Evolutionary conservation across 2,888 invertebrate species (phyloP), one percentile per base, ranked within the genome.

Genomic region (Rhorus exstirpatorius): DNA sequence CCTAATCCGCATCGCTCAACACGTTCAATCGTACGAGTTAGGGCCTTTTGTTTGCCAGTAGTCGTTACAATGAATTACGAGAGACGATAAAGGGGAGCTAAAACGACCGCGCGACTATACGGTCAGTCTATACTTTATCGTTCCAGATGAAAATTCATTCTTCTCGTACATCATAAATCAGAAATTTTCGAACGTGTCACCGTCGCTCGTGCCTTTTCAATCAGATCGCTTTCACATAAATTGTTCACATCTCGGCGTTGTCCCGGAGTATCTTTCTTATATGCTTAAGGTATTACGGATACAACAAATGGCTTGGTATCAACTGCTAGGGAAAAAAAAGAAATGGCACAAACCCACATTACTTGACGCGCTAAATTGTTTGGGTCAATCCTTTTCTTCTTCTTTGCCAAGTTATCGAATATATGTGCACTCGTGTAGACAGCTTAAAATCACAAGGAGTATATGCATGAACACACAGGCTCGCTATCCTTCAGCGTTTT

Each of bases 121-220:
- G 63, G 63, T 63, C 41, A 24, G 44, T 44, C 21, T 46, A n/a
- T 44, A 46, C n/a, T n/a, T 46, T 24, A 26, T 24, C 26, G 24
- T 26, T 26, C 24, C 14, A 49, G 7, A 3, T 10, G 21, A 58
- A n/a, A 58, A 31, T 58, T 7, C 58, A 35, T 58, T 84, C 83
- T 86, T 78, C 10, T 1, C 24, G 7, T 26, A 6, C 24, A 21
- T 12, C 14, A 17, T n/a, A n/a, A n/a, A n/a, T 35, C 3, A 49
- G 58, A 67, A 61, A 61, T 86, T 88, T 87, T 86, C 85, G 84
- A 87, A 81, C 77, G 77, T 83, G 89, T 78, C 78, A 58, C 71
- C 71, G 63, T 87, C 85, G 83, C 83, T 87, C 88, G 84, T 86
- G 80, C 81, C 55, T 83, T 86, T 58, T 58, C 85, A 86, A 86